A percentile compares a stretch with the other conserved stretches of the same genome.
Evolutionary conservation across 2,888 invertebrate genomes (phyloP).

Genomic region (Andrena camellia): DNA sequence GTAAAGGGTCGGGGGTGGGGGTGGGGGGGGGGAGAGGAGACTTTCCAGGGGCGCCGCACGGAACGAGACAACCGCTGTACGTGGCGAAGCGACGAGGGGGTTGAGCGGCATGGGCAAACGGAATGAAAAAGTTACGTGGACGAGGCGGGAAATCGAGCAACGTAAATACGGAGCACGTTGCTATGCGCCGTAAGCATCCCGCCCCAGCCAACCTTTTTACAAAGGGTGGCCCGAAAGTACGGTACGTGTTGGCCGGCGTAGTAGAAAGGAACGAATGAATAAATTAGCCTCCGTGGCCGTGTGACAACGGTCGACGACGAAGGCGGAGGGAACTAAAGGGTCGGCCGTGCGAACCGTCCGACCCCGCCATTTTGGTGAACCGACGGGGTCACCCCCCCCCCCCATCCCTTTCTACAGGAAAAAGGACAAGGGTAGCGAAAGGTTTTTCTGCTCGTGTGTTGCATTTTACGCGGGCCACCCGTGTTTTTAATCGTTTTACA

Average conservation of each 20-base stretch:
- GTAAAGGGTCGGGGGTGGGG: constrained; percentile 63
- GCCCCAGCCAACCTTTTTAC: constrained; percentile 79
- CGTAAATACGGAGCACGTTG: constrained; percentile 83
- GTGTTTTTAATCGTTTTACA: constrained; percentile 59
- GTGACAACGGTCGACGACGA: constrained; percentile 65
- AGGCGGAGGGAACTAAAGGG: constrained; percentile 32
- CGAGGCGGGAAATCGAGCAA: constrained; percentile 79
- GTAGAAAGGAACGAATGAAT: constrained; percentile 84
- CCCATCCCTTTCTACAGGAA: constrained; percentile 33
- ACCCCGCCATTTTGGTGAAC: constrained; percentile 83
- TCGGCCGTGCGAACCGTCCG: constrained; percentile 24
- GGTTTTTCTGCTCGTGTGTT: constrained; percentile 67
- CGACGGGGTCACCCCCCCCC: constrained; percentile 32
- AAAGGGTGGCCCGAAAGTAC: constrained; percentile 83
- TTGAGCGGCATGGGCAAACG: constrained; percentile 49
- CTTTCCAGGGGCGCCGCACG: constrained; percentile 39
- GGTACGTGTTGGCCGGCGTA: constrained; percentile 77
- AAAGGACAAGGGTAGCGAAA: constrained; percentile 62
- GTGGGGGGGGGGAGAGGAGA: constrained; percentile 54
- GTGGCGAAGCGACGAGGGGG: constrained; percentile 15
- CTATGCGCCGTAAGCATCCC: constrained; percentile 82
- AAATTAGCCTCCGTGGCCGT: constrained; percentile 79
- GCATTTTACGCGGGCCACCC: constrained; percentile 66
- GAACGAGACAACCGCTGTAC: constrained; percentile 41
- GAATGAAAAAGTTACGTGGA: constrained; percentile 67